A percentile compares a stretch with the other conserved stretches of the same genome.
These are phyloP conservation scores for Betta splendens DNA, from an alignment of 2,797 vertebrate species.

Conservation along the genomic window DNA sequence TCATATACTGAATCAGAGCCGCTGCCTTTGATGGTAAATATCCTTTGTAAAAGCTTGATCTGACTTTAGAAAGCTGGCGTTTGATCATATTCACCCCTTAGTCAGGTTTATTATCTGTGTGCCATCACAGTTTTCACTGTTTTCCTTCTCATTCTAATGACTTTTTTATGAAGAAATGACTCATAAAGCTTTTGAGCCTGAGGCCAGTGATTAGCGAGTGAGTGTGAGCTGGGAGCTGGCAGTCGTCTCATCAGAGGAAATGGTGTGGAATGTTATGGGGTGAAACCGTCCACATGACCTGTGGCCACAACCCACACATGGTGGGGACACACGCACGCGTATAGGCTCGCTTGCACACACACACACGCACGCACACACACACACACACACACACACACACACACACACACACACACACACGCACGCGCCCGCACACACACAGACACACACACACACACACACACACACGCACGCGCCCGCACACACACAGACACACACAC, in stretches of 20 bases:
- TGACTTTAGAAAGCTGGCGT: too few species aligned
- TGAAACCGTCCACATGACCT: slow-evolving; percentile 56
- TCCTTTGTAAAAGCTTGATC: too few species aligned
- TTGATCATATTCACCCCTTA: not conserved
- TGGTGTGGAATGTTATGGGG: slow-evolving; percentile 48
- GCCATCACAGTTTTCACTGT: not conserved
- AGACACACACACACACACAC: too few species aligned
- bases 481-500: too few species aligned
- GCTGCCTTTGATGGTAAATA: too few species aligned
- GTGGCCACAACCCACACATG: slow-evolving; percentile 60
- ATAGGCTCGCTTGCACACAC: too few species aligned
- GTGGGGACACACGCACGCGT: too few species aligned
- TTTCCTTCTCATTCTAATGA: slow-evolving; percentile 25
- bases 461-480: too few species aligned
- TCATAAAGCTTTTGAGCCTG: not conserved
- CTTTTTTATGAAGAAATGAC: not conserved
- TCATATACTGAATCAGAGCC: too few species aligned
- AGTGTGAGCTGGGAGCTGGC: slow-evolving; percentile 23
- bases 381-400: slow-evolving; percentile 7
- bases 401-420: too few species aligned
- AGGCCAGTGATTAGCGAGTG: not conserved
- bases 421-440: too few species aligned
- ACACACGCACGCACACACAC: not conserved
- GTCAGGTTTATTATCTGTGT: too few species aligned
- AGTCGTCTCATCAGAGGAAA: slow-evolving; percentile 59